Evolutionary conservation across 2,888 invertebrate genomes (phyloP), one percentile per base, ranked within the genome.

Genomic region (Formica aserva): DNA sequence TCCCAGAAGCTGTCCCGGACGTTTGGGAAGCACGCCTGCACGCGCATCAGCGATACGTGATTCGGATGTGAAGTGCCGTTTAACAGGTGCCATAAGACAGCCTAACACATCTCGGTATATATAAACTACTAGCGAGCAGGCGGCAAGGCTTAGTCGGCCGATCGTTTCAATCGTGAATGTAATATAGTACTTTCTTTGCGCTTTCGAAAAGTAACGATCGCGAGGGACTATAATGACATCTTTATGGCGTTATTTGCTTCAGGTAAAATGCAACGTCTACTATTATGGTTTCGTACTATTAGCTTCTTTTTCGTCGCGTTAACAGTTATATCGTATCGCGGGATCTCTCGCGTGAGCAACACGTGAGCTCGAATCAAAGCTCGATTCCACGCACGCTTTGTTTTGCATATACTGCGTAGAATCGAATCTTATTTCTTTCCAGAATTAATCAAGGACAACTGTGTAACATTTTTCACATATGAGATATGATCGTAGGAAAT

Each of bases 41-140:
- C 84, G 84, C 85, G 82, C 86, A 84, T 85, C 76, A 77, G 6
- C 48, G 29, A 74, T 88, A 91, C 91, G 91, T 91, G 91, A 91
- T 90, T 82, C 32, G 91, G 71, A 41, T 91, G 76, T 80, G 82
- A 92, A 92, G 83, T 83, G 85, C 84, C 75, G 82, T 90, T 86
- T 90, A 88, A 89, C 88, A 86, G 55, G 32, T 38, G 48, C 62
- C 35, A 72, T 82, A 45, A 80, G 74, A 80, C 77, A 85, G 6
- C 1, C 22, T 15, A 26, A 67, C 52, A 29, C 55, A 13, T 78
- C 32, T 8, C 9, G 29, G 13, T 55, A 74, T 88, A 87, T 91
- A 91, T 89, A 90, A 89, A 90, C 77, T 55, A 78, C 75, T 62
- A 65, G 38, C 35, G 62, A 76, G 29, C 76, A 82, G 32, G 41